These are phyloP conservation scores for Etheostoma nigrum DNA, from an alignment of 2,797 vertebrate species.

Conservation along the genomic window DNA sequence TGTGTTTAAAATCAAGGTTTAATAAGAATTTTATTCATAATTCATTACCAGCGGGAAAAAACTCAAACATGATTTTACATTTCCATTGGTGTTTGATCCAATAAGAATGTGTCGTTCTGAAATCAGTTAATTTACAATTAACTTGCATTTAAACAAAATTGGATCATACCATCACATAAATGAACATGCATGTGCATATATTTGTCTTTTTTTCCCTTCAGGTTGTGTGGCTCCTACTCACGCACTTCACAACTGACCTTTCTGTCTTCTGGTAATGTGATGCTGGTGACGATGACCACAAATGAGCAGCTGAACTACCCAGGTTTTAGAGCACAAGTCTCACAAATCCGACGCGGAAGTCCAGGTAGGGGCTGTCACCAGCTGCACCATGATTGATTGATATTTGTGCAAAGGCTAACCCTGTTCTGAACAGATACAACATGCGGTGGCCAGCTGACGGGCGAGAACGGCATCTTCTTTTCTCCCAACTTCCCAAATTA, in stretches of 20 bases:
- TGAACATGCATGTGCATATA: not conserved
- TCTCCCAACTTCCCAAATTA: slow-evolving; percentile 93
- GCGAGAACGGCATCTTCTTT: slow-evolving; percentile 80
- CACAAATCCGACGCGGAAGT: slow-evolving; percentile 80
- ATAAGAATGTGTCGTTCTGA: not conserved
- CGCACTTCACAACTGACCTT: slow-evolving; percentile 90
- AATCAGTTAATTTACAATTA: not conserved
- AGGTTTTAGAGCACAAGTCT: slow-evolving; percentile 89
- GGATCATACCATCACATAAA: not conserved
- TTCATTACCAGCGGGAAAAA: not conserved
- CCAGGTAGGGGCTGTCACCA: slow-evolving; percentile 70
- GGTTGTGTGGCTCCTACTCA: slow-evolving; percentile 90
- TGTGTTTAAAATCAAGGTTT: not conserved
- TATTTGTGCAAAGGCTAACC: slow-evolving; percentile 1
- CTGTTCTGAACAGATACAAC: slow-evolving; percentile 33
- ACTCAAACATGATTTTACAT: not conserved
- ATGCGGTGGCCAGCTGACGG: slow-evolving; percentile 85
- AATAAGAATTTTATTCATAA: not conserved
- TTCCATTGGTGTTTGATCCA: not conserved
- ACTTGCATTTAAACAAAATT: not conserved
- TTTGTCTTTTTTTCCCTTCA: slow-evolving; percentile 54
- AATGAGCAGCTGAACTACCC: slow-evolving; percentile 84
- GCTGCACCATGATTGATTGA: not conserved
- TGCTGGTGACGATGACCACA: slow-evolving; percentile 91
- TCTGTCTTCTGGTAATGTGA: slow-evolving; percentile 94